Evolutionary conservation across 2,888 invertebrate species (phyloP).

Genomic region (Rhabditoides inermis): DNA sequence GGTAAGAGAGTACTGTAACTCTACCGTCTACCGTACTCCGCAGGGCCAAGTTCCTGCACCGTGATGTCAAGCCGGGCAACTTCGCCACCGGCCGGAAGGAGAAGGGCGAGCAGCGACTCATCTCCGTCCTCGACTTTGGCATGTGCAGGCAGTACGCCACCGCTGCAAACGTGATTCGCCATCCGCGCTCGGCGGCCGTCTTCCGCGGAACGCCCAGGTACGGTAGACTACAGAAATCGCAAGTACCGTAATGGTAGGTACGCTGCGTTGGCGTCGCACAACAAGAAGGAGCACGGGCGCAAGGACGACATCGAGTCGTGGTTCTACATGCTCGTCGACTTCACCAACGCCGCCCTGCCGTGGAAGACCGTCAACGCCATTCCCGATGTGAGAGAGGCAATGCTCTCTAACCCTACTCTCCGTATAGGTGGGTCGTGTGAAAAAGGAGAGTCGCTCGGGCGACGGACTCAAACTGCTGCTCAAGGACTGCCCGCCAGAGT

Average conservation of each 20-base stretch:
- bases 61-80: constrained; percentile 10
- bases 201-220: constrained; percentile 41
- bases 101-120: constrained; percentile 10
- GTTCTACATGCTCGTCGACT: constrained; percentile 42
- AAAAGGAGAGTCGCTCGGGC: no score
- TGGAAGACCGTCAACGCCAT: constrained; percentile 40
- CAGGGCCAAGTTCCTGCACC: constrained; percentile 27
- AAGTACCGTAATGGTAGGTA: no score
- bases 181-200: constrained; percentile 30
- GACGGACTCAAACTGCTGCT: no score
- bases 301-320: constrained; percentile 35
- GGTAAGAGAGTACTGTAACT: constrained; percentile 35
- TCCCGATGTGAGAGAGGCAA: constrained; percentile 29
- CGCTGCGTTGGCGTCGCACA: constrained; percentile 36
- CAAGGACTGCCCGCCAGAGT: no score
- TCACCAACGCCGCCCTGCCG: constrained; percentile 40
- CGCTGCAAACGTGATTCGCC: constrained; percentile 36
- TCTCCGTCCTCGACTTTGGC: constrained; percentile 24
- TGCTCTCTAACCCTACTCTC: not conserved
- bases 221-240: no score
- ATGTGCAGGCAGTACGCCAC: constrained; percentile 14
- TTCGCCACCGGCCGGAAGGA: constrained; percentile 14
- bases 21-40: constrained; percentile 33
- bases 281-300: constrained; percentile 28
- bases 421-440: no score